Evolutionary conservation across 2,888 invertebrate species (phyloP).

Genomic region (Tenthredo scrophulariae): DNA sequence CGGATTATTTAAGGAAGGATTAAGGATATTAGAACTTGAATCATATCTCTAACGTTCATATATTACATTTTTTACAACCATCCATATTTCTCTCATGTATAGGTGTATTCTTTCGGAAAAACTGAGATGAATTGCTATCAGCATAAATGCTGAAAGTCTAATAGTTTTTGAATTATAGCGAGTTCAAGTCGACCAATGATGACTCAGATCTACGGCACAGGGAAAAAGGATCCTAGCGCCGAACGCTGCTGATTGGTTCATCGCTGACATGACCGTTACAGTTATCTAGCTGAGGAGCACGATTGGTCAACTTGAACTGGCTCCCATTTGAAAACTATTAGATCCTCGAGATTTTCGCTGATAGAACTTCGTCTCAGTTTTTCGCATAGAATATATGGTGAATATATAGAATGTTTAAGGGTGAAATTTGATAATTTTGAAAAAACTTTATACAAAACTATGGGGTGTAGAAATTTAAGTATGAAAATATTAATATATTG

Average conservation of each 20-base stretch:
- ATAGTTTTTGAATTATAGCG: background rate
- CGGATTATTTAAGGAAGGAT: background rate
- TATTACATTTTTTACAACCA: background rate
- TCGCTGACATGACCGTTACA: background rate
- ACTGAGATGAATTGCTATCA: background rate
- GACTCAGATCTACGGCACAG: background rate
- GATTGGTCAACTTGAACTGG: background rate
- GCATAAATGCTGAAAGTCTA: background rate
- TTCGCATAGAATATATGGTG: background rate
- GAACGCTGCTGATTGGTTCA: background rate
- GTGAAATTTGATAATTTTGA: background rate
- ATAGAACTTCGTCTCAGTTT: background rate
- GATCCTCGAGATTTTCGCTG: background rate
- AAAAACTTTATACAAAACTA: background rate
- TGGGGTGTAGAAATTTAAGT: background rate
- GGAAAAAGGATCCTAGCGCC: background rate
- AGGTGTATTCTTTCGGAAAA: background rate
- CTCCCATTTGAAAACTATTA: constrained; percentile 1
- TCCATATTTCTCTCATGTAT: background rate
- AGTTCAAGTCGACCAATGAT: background rate
- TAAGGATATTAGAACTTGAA: background rate
- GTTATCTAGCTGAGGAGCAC: background rate
- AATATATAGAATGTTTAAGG: background rate
- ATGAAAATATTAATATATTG: background rate
- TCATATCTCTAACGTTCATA: background rate